phyloP scores from a whole-genome alignment of 2,888 invertebrate species.

The Nomada flava region DNA sequence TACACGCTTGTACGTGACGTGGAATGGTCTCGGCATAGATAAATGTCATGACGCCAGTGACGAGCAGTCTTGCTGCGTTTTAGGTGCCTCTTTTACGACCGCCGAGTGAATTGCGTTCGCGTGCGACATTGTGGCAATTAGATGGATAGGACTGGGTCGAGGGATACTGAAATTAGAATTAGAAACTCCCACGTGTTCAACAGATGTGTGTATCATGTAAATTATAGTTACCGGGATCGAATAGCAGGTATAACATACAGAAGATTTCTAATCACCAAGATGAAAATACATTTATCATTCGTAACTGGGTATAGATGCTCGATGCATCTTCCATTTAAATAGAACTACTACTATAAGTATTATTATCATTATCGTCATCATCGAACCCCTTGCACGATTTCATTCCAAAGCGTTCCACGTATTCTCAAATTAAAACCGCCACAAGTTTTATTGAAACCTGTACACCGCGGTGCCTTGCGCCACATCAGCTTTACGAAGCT shows the following conservation, averaged over 20 bases:
- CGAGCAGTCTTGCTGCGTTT: constrained; percentile 12
- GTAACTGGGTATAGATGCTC: neutral
- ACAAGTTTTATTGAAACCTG: neutral
- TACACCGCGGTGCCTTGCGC: constrained; percentile 1
- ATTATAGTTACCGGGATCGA: neutral
- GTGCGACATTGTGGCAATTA: constrained; percentile 4
- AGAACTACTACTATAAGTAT: neutral
- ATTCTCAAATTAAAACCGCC: constrained; percentile 14
- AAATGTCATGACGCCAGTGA: constrained; percentile 44
- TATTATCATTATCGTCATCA: too few species aligned
- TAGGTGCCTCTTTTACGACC: constrained; percentile 1
- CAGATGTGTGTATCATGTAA: neutral
- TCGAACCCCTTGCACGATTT: too few species aligned
- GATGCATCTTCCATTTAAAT: neutral
- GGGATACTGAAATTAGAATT: neutral
- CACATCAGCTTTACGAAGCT: constrained; percentile 11
- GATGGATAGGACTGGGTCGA: neutral
- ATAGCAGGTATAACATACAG: neutral
- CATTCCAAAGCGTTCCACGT: too few species aligned
- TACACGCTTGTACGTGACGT: constrained; percentile 43
- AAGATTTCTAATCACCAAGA: neutral
- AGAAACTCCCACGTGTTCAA: neutral
- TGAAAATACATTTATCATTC: neutral
- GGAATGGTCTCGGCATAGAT: constrained; percentile 48
- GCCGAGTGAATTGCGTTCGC: neutral